Base-by-base conservation (phyloP, 37 sponge, comb jelly and placozoan genomes). In the Chondrosia reniformis region DNA sequence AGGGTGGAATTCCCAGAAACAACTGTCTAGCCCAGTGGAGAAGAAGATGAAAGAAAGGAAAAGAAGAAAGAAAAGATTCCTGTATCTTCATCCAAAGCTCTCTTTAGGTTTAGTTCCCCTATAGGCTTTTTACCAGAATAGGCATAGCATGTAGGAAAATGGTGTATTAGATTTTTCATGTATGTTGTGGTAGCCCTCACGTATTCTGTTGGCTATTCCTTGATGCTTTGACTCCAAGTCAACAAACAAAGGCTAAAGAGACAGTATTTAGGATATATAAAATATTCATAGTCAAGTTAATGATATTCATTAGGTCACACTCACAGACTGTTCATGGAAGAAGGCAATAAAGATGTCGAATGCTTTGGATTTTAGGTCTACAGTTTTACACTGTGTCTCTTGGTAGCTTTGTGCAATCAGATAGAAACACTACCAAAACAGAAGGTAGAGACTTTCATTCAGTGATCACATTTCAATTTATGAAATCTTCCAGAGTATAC, bases 291-390 rank as follows among this genome's bases (percentile, higher is more conserved):
- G n/a, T n/a, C n/a, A n/a, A n/a, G n/a, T n/a, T n/a, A n/a, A n/a
- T n/a, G n/a, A n/a, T n/a, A n/a, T n/a, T 28, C 3, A 3, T 56
- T 24, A 6, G 58, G 6, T 6, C 43, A 69, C 15, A 69, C 72
- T 41, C 12, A 69, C 83, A 33, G 90, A 57, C 5, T 78, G 17
- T 0, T 76, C 77, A 10, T 76, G 44, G 36, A 84, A 71, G 79
- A 89, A 89, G 52, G 90, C 85, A 79, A 85, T 80, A 42, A 31
- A 82, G 40, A 89, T 89, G 71, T 89, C 90, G 75, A 81, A 65
- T 9, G 82, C 90, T 85, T 83, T 84, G 41, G 72, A 82, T 24
- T 41, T 76, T 67, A 88, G 55, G n/a, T 56, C 59, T 24, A 84
- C 82, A n/a, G 71, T n/a, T 8, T 55, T 31, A 40, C 76, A 80